Conservation (phyloP, 2,113 vertebrate genomes). For the Saccopteryx bilineata region DNA sequence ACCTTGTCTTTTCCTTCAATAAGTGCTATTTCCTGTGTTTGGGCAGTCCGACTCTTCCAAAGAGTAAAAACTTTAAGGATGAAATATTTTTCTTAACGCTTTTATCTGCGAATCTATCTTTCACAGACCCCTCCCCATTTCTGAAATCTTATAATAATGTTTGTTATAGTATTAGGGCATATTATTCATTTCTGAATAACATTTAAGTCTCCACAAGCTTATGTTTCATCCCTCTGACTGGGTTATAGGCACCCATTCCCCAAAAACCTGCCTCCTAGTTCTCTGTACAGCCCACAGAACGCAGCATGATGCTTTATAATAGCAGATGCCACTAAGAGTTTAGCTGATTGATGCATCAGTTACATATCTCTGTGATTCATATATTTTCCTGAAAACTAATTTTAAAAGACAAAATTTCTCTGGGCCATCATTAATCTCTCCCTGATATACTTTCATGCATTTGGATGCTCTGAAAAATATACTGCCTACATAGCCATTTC, state of each 20-base stretch:
- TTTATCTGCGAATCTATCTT: background rate
- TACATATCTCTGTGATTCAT: background rate
- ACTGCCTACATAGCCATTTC: background rate
- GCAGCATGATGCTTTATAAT: background rate
- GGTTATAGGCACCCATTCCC: background rate
- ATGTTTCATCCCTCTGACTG: background rate
- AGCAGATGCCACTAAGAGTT: background rate
- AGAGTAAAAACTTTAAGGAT: background rate
- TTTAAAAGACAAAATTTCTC: constrained; percentile 56
- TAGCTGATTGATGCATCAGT: background rate
- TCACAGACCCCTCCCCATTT: background rate
- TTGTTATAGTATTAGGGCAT: background rate
- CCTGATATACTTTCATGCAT: background rate
- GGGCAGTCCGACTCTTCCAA: background rate
- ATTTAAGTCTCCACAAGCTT: background rate
- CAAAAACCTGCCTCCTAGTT: background rate
- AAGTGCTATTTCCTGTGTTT: background rate
- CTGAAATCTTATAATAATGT: background rate
- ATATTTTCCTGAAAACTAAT: constrained; percentile 62
- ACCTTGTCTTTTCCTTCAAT: background rate
- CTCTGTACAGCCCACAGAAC: background rate
- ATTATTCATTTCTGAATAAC: background rate
- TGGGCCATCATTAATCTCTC: constrained; percentile 29
- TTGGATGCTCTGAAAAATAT: constrained; percentile 48
- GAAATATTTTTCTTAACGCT: background rate